Evolutionary conservation across 1,140 invertebrate species (phyloP), one percentile per base, ranked within the genome.

Genomic region (Euura saliciscinereae): DNA sequence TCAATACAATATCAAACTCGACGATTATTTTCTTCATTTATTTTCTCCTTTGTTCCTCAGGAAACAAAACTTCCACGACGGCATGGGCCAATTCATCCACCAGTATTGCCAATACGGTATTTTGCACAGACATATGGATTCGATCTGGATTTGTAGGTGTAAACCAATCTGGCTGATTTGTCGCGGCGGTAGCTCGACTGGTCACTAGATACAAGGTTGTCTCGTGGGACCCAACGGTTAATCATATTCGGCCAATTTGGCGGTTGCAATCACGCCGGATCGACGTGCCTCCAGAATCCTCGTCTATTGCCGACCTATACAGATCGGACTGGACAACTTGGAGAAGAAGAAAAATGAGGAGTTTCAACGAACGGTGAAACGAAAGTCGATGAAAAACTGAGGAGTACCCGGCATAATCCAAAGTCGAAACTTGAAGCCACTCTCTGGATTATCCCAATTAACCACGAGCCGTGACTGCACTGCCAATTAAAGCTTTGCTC

Each of bases 231-330:
- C 7, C 8, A 67, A 67, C 10, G 66, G 66, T 67, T 67, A 67
- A 67, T 67, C 66, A 44, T 67, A 67, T 67, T 67, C 43, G 66
- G 43, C 43, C 66, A 67, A 67, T 67, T 67, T 67, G 66, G 66
- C 43, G 66, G 66, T 4, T 44, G 66, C 13, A 67, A 67, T 67
- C 66, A 67, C 66, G 66, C 66, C 8, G 28, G 13, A 10, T 64
- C 59, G 59, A 11, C 66, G 66, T 67, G 28, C 13, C 66, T 67
- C 13, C 8, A 59, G 51, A 59, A n/a, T n/a, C 8, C 13, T 59
- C 13, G 51, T 8, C 51, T 59, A 59, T 11, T 28, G 28, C 28
- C 28, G 28, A 28, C 28, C 28, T 28, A 28, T 28, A 28, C 28
- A 28, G 28, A 28, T 28, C 28, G 28, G 28, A 28, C 28, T 28